Percentiles rank a stretch among this genome's conserved stretches.
These are phyloP conservation scores for Pachypeltis micranthus DNA, from an alignment of 1,140 invertebrate genomes.

Conservation along the genomic window DNA sequence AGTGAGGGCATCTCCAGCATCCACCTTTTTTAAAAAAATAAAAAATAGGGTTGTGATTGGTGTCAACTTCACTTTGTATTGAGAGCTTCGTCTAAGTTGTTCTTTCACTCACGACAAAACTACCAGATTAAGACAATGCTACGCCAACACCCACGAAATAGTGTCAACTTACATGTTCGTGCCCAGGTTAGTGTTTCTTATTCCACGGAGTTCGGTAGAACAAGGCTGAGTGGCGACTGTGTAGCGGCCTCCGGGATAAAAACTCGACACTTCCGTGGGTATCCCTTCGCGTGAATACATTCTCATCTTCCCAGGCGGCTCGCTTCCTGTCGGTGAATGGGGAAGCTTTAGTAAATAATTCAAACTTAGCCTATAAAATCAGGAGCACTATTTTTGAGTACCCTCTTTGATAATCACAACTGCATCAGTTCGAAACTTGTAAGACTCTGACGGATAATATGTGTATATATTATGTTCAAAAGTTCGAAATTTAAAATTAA, in stretches of 20 bases:
- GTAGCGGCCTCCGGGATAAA: slow-evolving; percentile 26
- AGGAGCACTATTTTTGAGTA: not conserved
- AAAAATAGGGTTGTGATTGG: too few species aligned
- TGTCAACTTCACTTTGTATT: too few species aligned
- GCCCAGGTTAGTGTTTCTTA: slow-evolving; percentile 26
- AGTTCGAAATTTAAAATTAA: too few species aligned
- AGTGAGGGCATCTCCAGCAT: too few species aligned
- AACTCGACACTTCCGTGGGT: slow-evolving; percentile 24
- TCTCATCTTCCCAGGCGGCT: slow-evolving; percentile 29
- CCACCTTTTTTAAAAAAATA: too few species aligned
- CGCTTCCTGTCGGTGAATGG: slow-evolving; percentile 24
- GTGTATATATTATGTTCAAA: too few species aligned
- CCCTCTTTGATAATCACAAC: not conserved
- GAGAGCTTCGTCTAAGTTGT: too few species aligned
- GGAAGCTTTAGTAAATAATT: not conserved
- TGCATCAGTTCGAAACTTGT: not conserved
- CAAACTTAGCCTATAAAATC: not conserved
- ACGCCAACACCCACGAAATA: too few species aligned
- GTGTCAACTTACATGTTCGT: slow-evolving; percentile 29
- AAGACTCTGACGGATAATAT: too few species aligned
- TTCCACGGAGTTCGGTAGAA: slow-evolving; percentile 26
- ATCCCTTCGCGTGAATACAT: slow-evolving; percentile 25
- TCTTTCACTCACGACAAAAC: too few species aligned
- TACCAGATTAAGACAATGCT: too few species aligned
- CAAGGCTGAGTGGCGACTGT: slow-evolving; percentile 21